Base-by-base conservation (phyloP, 2,113 vertebrate species). In the Syrmaticus mikado region DNA sequence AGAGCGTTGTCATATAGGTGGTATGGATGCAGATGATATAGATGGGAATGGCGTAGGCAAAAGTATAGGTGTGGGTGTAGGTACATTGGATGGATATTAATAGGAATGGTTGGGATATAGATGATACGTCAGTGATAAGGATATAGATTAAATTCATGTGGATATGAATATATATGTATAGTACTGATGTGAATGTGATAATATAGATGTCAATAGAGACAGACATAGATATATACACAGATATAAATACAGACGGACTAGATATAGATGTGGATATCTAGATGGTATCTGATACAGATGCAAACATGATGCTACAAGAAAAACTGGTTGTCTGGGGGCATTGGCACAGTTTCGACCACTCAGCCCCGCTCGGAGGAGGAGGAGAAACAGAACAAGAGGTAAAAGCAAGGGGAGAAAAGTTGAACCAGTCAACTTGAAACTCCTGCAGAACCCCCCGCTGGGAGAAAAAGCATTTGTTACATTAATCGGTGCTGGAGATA, bases 381-480 rank as follows among this genome's bases (percentile, higher is more conserved):
- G 4, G 32, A 70, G 34, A 53, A 7, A 1, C 16, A 72, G 53
- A 38, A n/a, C 0, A 0, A 53, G 50, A 52, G 58, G 25, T 18
- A 10, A 52, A 24, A 25, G 55, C 17, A 22, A 46, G 19, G 24
- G 25, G 28, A 79, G 53, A 60, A n/a, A 90, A 72, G 53, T n/a
- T 11, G 32, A 85, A 52, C 30, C 2, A 6, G 74, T 81, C 55
- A 38, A 8, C 57, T 55, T 22, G 43, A 85, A 94, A 93, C 92
- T 67, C 76, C 83, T 74, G 45, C 73, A 70, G 48, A 74, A 64
- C 40, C 78, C 83, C 41, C 70, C 60, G 90, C 89, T 90, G 95
- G 87, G 83, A 92, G 52, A 92, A 83, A 81, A 96, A 61, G n/a
- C 79, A 96, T 96, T 95, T 58, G 85, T 96, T 97, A 94, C 71